These are phyloP conservation scores for Epizoanthus ramosus DNA, from an alignment of 92 coral and sea anemone species.

Conservation along the genomic window DNA sequence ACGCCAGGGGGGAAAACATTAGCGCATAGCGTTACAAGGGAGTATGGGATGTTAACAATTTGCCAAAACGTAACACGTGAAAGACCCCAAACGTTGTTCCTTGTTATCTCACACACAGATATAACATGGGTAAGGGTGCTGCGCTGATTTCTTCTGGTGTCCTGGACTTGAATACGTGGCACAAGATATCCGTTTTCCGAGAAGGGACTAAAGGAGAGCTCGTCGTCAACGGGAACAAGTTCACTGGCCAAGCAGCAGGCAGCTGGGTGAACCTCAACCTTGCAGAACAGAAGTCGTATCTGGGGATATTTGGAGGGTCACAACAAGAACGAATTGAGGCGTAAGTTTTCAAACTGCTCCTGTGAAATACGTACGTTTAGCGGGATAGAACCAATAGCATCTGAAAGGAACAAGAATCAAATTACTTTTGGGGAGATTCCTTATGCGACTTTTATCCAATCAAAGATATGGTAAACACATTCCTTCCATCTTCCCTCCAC, in stretches of 20 bases:
- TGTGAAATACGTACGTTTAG: background rate
- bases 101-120: constrained; percentile 17
- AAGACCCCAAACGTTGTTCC: background rate
- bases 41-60: too few relatives aligned
- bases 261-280: background rate
- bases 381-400: too few relatives aligned
- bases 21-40: too few relatives aligned
- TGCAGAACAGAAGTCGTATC: constrained; percentile 16
- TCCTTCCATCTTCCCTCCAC: background rate
- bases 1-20: too few relatives aligned
- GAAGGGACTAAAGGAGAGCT: constrained; percentile 11
- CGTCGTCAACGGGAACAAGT: constrained; percentile 26
- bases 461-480: background rate
- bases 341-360: constrained; percentile 10
- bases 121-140: constrained; percentile 6
- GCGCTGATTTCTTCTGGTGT: constrained; percentile 7
- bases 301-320: constrained; percentile 31
- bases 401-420: too few relatives aligned
- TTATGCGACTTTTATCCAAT: background rate
- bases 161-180: background rate
- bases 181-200: constrained; percentile 18
- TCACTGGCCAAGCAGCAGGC: constrained; percentile 4
- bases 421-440: too few relatives aligned
- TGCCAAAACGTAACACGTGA: too few relatives aligned
- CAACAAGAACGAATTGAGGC: background rate